These are phyloP conservation scores for Virgularia gustaviana DNA, from an alignment of 92 coral and sea anemone species.

Conservation along the genomic window DNA sequence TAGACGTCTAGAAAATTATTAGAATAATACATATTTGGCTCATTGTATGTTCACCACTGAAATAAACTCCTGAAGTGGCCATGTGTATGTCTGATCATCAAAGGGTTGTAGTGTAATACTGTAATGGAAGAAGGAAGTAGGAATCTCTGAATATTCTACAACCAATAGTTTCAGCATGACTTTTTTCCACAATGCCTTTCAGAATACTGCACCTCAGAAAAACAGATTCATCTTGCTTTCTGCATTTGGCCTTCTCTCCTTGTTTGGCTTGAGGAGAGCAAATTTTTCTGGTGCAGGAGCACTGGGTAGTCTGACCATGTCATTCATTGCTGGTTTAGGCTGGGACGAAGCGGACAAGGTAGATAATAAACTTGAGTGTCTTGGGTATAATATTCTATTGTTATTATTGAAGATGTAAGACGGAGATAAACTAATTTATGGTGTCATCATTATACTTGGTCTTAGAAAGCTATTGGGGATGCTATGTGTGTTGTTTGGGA, in stretches of 20 bases:
- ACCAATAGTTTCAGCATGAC: not conserved
- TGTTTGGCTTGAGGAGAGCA: constrained; percentile 83
- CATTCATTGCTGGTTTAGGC: constrained; percentile 77
- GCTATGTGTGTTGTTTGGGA: constrained; percentile 94
- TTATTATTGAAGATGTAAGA: not conserved
- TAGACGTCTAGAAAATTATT: no score
- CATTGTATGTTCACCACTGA: no score
- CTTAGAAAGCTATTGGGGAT: constrained; percentile 60
- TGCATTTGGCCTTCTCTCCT: constrained; percentile 77
- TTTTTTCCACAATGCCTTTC: not conserved
- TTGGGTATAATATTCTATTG: not conserved
- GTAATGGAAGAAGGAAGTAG: no score
- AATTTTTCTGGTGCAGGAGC: constrained; percentile 98
- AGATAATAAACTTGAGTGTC: not conserved
- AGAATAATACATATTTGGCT: no score
- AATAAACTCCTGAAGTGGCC: not conserved
- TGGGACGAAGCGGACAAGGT: constrained; percentile 89
- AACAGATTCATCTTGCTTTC: constrained; percentile 84
- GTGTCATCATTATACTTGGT: not conserved
- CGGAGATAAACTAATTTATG: not conserved
- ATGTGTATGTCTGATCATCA: not conserved
- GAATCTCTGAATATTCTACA: not conserved
- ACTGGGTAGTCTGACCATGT: constrained; percentile 77
- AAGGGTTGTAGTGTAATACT: not conserved
- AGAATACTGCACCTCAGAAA: constrained; percentile 50